Evolutionary conservation across 2,797 vertebrate species (phyloP), one percentile per base, ranked within the genome.

Genomic region (Rhabdomys pumilio): DNA sequence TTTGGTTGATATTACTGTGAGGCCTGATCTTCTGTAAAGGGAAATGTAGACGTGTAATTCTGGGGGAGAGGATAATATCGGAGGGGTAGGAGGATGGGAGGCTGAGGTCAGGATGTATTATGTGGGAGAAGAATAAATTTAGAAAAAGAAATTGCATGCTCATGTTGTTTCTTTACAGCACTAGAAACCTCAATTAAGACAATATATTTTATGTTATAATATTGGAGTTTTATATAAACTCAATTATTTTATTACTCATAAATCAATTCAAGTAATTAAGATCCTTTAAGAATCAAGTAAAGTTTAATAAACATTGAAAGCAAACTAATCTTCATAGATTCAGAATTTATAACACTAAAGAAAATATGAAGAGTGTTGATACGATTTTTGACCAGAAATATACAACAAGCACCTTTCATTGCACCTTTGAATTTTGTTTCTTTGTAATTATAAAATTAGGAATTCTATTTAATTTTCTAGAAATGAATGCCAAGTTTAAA

Each of bases 221-320:
- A n/a, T 90, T 47, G 76, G 11, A 83, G 5, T 76, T 77, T 4
- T 38, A 83, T 88, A 88, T 55, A 69, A 3, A 57, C 0, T 65
- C 12, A 76, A 13, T 65, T 72, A 81, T 92, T 80, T 87, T 91
- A 81, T 84, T 89, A 86, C 17, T 79, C n/a, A 24, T 3, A 95
- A 87, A 84, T 15, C 2, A 92, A 55, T 63, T 61, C 3, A 38
- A 82, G 69, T 80, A 82, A 59, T 61, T 31, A 69, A 69, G 14
- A 44, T 72, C 63, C 10, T 76, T 2, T 24, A 76, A 79, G 17
- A 87, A 50, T 86, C 10, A 57, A 26, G 44, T 34, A 15, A 19
- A n/a, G 50, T 94, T 93, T 96, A 11, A 34, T 83, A 73, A 82
- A 90, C 15, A 31, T 2, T 92, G 7, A 65, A 41, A 65, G 24